These are phyloP conservation scores for Platyura marginata DNA, from an alignment of 1,140 invertebrate species.

Conservation along the genomic window DNA sequence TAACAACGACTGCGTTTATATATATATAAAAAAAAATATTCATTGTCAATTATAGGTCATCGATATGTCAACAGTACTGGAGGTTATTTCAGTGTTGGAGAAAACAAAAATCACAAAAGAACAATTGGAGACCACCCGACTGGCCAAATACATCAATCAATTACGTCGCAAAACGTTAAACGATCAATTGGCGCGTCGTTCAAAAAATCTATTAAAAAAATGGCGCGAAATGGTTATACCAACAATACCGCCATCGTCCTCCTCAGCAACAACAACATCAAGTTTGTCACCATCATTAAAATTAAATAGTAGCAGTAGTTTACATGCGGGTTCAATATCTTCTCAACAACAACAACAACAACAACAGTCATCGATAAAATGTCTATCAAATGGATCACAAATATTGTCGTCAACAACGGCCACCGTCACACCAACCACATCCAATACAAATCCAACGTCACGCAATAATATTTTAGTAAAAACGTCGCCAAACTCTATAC, in stretches of 20 bases:
- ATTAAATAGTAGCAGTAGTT: not conserved
- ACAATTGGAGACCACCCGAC: conserved; percentile 76
- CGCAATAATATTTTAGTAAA: not conserved
- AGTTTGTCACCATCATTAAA: not conserved
- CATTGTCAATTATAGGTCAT: conserved; percentile 53
- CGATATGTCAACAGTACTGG: conserved; percentile 80
- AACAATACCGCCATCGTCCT: conserved; percentile 8
- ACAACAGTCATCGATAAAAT: too few relatives aligned
- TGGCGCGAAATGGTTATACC: conserved; percentile 66
- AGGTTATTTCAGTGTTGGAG: conserved; percentile 83
- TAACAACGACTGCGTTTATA: not conserved
- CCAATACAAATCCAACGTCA: not conserved
- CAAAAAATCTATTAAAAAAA: conserved; percentile 75
- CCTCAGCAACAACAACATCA: conserved; percentile 18
- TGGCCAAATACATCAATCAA: conserved; percentile 89
- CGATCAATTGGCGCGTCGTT: conserved; percentile 64
- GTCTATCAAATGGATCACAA: not conserved
- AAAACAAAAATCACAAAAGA: conserved; percentile 86
- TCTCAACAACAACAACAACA: not conserved
- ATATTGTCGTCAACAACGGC: not conserved
- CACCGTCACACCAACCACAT: not conserved
- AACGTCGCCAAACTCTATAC: not conserved
- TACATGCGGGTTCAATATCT: not conserved
- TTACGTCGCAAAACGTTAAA: conserved; percentile 61
- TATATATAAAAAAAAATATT: conserved; percentile 1